Percentiles rank a stretch among this genome's conserved stretches.
Evolutionary conservation across 2,797 vertebrate species (phyloP).

Genomic region (Oreochromis grahami): DNA sequence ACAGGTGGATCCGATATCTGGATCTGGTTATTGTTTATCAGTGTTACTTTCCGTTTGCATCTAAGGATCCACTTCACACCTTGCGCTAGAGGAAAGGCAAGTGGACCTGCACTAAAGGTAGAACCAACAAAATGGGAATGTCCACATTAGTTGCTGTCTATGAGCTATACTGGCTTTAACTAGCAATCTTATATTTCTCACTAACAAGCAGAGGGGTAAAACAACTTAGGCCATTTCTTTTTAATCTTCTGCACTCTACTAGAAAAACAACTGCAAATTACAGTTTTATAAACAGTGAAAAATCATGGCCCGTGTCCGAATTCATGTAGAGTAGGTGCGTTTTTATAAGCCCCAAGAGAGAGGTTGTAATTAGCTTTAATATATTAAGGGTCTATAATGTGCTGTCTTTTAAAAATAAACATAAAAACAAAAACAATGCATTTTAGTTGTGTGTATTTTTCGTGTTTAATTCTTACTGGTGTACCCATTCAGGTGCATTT

Average conservation of each 20-base stretch:
- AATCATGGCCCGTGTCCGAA: not conserved
- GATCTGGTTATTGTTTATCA: slow-evolving; percentile 12
- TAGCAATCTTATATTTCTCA: not conserved
- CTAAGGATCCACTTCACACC: slow-evolving; percentile 21
- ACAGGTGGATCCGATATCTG: slow-evolving; percentile 58
- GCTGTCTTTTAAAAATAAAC: not conserved
- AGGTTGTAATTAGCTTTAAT: not conserved
- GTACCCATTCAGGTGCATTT: not conserved
- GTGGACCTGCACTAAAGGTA: slow-evolving; percentile 1
- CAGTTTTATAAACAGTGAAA: not conserved
- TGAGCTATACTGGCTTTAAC: not conserved
- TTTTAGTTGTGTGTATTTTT: not conserved
- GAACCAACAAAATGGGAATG: not conserved
- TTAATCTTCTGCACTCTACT: not conserved
- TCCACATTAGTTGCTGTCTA: not conserved
- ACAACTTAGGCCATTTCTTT: not conserved
- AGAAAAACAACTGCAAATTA: not conserved
- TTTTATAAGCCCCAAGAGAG: not conserved
- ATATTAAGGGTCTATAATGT: not conserved
- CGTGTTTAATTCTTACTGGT: not conserved
- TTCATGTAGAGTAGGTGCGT: slow-evolving; percentile 4
- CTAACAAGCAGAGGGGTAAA: not conserved
- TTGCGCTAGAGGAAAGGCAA: slow-evolving; percentile 24
- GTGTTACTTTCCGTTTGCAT: slow-evolving; percentile 7
- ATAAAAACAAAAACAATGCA: not conserved